Percentiles rank a stretch among this genome's conserved stretches.
Conservation (phyloP, 2,888 invertebrate species). For the Drosophila limbata region DNA sequence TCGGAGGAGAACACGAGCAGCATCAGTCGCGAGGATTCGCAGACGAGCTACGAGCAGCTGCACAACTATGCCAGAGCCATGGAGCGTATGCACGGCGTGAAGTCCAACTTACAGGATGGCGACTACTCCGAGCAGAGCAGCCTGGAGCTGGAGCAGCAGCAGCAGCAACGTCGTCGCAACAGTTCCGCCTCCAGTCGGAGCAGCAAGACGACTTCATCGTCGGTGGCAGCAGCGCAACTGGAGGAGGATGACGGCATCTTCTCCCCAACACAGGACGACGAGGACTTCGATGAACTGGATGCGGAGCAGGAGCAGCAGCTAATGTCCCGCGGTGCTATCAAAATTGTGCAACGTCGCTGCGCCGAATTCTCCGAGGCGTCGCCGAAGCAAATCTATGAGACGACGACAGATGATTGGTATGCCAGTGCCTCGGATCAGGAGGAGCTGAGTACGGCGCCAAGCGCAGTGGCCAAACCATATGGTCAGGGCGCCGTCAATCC, state of each 20-base stretch:
- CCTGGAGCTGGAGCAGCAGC: slow-evolving; percentile 60
- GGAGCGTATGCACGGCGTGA: slow-evolving; percentile 87
- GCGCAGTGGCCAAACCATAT: slow-evolving; percentile 76
- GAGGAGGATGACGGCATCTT: slow-evolving; percentile 81
- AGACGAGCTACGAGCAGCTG: slow-evolving; percentile 80
- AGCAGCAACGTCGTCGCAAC: slow-evolving; percentile 49
- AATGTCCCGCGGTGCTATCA: slow-evolving; percentile 64
- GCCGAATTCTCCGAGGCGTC: slow-evolving; percentile 84
- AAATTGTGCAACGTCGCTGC: slow-evolving; percentile 71
- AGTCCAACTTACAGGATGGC: slow-evolving; percentile 76
- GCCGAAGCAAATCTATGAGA: slow-evolving; percentile 84
- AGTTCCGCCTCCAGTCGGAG: slow-evolving; percentile 66
- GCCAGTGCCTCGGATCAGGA: slow-evolving; percentile 92
- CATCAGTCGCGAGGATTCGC: slow-evolving; percentile 81
- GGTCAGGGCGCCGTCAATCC: slow-evolving; percentile 90
- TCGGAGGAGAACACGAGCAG: slow-evolving; percentile 83
- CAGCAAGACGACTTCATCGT: slow-evolving; percentile 58
- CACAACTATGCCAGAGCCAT: slow-evolving; percentile 87
- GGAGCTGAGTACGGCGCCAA: slow-evolving; percentile 84
- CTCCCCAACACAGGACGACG: slow-evolving; percentile 78
- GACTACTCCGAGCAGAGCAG: slow-evolving; percentile 82
- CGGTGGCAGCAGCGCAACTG: slow-evolving; percentile 50
- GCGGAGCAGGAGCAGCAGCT: slow-evolving; percentile 59
- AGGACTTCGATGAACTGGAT: slow-evolving; percentile 72
- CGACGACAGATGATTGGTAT: slow-evolving; percentile 90